phyloP scores from a whole-genome alignment of 1,140 invertebrate species.

The Sarcophaga peregrina region DNA sequence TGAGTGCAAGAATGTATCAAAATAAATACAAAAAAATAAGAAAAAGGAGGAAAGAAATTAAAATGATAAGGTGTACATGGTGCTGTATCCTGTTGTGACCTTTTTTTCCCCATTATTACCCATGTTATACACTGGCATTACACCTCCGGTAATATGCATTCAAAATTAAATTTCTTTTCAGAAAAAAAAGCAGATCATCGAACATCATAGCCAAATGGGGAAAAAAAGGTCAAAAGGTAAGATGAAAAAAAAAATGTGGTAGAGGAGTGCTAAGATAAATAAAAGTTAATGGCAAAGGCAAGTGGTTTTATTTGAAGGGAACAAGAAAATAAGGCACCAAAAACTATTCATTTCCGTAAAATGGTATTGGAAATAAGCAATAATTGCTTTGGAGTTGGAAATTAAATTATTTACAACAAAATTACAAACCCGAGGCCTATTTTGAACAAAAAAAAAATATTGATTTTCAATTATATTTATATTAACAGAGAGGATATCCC shows the following conservation, averaged over 20 bases:
- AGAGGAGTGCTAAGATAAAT: too few species aligned
- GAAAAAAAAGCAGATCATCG: neutral
- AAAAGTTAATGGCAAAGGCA: neutral
- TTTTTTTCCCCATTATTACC: neutral
- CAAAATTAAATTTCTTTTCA: neutral
- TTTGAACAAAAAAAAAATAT: too few species aligned
- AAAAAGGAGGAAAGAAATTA: neutral
- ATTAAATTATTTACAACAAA: too few species aligned
- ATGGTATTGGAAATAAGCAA: neutral
- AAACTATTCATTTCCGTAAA: conserved; percentile 5
- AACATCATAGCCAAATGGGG: neutral
- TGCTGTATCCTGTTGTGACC: conserved; percentile 15
- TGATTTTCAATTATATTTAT: too few species aligned
- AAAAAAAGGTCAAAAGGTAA: neutral
- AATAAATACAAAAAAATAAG: too few species aligned
- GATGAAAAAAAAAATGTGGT: neutral
- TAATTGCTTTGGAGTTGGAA: neutral
- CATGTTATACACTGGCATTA: neutral
- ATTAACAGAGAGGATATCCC: too few species aligned
- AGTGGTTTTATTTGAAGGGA: neutral
- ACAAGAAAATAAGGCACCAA: neutral
- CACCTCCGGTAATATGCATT: neutral
- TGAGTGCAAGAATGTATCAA: neutral
- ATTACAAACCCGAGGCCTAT: too few species aligned
- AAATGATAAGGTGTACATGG: conserved; percentile 3